These are phyloP conservation scores for Serrognathus titanus DNA, from an alignment of 2,888 invertebrate genomes.

Conservation along the genomic window DNA sequence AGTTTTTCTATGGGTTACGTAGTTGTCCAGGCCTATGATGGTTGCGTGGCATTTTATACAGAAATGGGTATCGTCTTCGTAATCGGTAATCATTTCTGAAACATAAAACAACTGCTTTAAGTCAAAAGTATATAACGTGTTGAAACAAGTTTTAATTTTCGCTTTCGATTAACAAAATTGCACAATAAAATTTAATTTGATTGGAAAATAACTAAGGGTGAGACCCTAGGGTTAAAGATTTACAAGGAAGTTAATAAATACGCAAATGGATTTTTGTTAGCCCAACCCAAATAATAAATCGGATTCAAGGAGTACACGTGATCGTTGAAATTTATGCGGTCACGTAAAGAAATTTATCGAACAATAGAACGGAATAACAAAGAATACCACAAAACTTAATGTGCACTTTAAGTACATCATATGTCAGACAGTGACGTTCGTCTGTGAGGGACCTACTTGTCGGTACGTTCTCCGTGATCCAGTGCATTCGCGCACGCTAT, in stretches of 20 bases:
- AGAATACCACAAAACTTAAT: conserved; percentile 23
- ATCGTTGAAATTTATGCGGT: conserved; percentile 14
- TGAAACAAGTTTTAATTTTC: neutral
- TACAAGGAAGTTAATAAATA: too few relatives aligned
- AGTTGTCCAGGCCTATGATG: conserved; percentile 80
- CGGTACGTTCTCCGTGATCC: too few relatives aligned
- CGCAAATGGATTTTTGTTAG: too few relatives aligned
- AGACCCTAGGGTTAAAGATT: too few relatives aligned
- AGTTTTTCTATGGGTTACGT: conserved; percentile 76
- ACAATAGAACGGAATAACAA: conserved; percentile 13
- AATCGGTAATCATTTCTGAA: conserved; percentile 58
- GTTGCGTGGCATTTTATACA: conserved; percentile 85
- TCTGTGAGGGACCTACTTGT: conserved; percentile 19
- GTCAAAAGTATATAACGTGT: too few relatives aligned
- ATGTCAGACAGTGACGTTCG: conserved; percentile 24
- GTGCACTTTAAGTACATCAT: conserved; percentile 28
- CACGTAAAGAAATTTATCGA: conserved; percentile 22
- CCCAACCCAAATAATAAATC: too few relatives aligned
- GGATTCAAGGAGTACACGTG: neutral
- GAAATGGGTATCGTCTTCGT: conserved; percentile 80
- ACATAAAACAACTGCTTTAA: neutral
- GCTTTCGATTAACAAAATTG: too few relatives aligned
- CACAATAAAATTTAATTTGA: too few relatives aligned
- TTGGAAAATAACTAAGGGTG: too few relatives aligned
- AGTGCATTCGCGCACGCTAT: conserved; percentile 33